Base-by-base conservation (phyloP, 2,797 vertebrate species). In the Hirundo rustica region DNA sequence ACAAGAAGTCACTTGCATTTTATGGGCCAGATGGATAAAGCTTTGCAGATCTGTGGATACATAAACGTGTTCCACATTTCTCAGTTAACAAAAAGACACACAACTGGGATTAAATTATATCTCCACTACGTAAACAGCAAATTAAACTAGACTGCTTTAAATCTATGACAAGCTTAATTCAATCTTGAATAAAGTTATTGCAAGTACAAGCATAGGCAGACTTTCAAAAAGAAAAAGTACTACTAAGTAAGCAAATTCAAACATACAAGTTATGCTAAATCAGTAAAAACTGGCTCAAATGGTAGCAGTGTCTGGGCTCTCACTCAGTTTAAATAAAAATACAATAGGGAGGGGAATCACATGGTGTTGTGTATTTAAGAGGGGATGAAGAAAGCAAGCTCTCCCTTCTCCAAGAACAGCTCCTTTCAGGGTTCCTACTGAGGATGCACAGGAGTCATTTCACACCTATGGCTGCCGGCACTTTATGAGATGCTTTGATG, bases 251-350 rank as follows among this genome's bases (percentile, higher is more conserved):
- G 83, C 13, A 61, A 75, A 72, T 19, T 67, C 23, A 62, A 38
- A 34, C 3, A 10, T 8, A 0, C 1, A 38, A 50, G 4, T 67
- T 36, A 50, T 4, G 2, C 11, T 76, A 32, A 29, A 64, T n/a
- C 23, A 21, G 20, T 29, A 55, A 60, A 64, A 25, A 23, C 12
- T 64, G 21, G 6, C 60, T 27, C n/a, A 76, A 66, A 67, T 0
- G 0, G 29, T 50, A 47, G 78, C 8, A 44, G 9, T 30, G 10
- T 7, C 11, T 14, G 8, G 25, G 45, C 73, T 65, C 10, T 58
- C 27, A 78, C 29, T 26, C 38, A 32, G 10, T 19, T 68, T 19
- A 45, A 65, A 72, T n/a, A 32, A 40, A 74, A 85, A 45, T 7
- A 50, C 3, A 73, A 4, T 6, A 36, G 10, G 23, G 21, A 38